phyloP scores from a whole-genome alignment of 2,888 invertebrate genomes.

The Sinopyrophorus schimmeli region DNA sequence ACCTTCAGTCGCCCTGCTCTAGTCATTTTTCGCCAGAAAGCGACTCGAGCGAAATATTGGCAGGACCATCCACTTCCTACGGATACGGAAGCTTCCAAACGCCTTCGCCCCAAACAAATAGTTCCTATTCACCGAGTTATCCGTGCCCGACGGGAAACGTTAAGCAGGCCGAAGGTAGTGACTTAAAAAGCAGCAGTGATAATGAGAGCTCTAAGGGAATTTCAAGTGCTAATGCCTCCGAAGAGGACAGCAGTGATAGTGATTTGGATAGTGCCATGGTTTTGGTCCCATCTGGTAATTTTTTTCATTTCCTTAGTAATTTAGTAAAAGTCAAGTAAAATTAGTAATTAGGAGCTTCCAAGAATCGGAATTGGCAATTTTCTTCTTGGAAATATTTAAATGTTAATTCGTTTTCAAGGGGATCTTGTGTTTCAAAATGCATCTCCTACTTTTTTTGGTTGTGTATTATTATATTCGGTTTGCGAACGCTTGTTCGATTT shows the following conservation, averaged over 20 bases:
- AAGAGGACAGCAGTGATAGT: slow-evolving; percentile 32
- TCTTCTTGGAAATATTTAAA: too few species aligned
- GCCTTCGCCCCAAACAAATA: slow-evolving; percentile 20
- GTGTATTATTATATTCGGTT: too few species aligned
- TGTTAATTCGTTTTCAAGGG: too few species aligned
- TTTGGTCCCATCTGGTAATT: slow-evolving; percentile 53
- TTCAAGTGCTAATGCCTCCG: slow-evolving; percentile 11
- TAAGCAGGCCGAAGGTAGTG: slow-evolving; percentile 3
- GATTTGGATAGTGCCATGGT: slow-evolving; percentile 49
- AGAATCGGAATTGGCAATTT: too few species aligned
- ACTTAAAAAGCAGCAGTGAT: slow-evolving; percentile 28
- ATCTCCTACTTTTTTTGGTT: too few species aligned
- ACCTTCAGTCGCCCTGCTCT: slow-evolving; percentile 44
- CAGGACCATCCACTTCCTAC: slow-evolving; percentile 27
- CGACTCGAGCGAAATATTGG: slow-evolving; percentile 41
- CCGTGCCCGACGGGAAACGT: slow-evolving; percentile 19
- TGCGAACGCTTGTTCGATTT: too few species aligned
- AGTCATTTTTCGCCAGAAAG: slow-evolving; percentile 37
- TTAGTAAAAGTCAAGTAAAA: background rate
- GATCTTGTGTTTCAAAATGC: too few species aligned
- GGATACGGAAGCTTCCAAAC: slow-evolving; percentile 9
- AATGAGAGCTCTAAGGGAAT: slow-evolving; percentile 22
- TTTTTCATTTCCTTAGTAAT: slow-evolving; percentile 1
- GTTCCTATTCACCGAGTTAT: slow-evolving; percentile 27
- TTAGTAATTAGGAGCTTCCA: background rate